These are phyloP conservation scores for Columba janthina DNA, from an alignment of 2,113 vertebrate species.

Conservation along the genomic window DNA sequence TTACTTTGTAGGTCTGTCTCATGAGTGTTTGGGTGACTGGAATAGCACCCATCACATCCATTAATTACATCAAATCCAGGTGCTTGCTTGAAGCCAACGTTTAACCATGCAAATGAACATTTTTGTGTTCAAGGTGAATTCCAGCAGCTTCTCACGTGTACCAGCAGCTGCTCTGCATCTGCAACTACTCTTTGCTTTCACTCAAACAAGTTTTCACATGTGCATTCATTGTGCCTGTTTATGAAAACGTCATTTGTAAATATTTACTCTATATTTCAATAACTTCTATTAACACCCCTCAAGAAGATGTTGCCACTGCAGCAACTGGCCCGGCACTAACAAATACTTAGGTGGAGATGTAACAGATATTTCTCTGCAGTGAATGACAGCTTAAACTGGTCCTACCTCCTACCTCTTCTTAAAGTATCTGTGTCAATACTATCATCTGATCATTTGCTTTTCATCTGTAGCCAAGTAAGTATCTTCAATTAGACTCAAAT, in stretches of 20 bases:
- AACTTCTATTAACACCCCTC: background rate
- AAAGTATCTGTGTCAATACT: background rate
- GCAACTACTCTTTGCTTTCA: background rate
- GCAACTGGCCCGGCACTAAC: background rate
- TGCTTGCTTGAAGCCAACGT: slow-evolving; percentile 32
- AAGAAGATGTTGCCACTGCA: background rate
- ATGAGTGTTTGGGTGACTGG: background rate
- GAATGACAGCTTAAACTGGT: background rate
- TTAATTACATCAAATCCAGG: slow-evolving; percentile 28
- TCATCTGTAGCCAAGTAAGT: slow-evolving; percentile 26
- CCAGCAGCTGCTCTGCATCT: background rate
- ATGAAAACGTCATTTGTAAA: slow-evolving; percentile 28
- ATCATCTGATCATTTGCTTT: background rate
- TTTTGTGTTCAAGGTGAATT: slow-evolving; percentile 30
- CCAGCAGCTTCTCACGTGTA: background rate
- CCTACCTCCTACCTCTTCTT: background rate
- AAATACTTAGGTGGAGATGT: background rate
- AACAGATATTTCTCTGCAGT: background rate
- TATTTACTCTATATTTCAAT: slow-evolving; percentile 24
- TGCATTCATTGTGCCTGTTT: background rate
- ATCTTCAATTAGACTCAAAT: slow-evolving; percentile 1
- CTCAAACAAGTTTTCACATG: slow-evolving; percentile 33
- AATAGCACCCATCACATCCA: background rate
- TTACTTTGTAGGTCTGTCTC: background rate
- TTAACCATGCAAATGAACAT: slow-evolving; percentile 31